Percentiles rank a stretch among this genome's conserved stretches.
These are phyloP conservation scores for Hypselothyrea guttata DNA, from an alignment of 2,888 invertebrate species.

Conservation along the genomic window DNA sequence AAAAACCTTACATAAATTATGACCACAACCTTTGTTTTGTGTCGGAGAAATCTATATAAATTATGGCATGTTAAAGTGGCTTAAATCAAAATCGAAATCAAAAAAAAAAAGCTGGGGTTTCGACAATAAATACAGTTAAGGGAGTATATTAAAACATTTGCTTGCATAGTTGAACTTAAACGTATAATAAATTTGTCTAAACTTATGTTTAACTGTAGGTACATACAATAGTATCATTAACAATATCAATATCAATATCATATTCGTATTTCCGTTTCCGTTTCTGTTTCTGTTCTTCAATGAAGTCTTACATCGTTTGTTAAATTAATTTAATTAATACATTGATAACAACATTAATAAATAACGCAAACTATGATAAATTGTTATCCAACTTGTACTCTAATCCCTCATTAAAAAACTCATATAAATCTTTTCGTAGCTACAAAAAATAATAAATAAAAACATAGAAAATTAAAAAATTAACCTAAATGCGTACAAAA, in stretches of 20 bases:
- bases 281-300: too few species aligned
- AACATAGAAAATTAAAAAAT: slow-evolving; percentile 20
- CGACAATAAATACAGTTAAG: slow-evolving; percentile 4
- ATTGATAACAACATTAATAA: slow-evolving; percentile 55
- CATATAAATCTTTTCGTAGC: slow-evolving; percentile 58
- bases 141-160: slow-evolving; percentile 30
- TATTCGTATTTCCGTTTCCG: slow-evolving; percentile 34
- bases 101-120: background rate
- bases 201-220: slow-evolving; percentile 49
- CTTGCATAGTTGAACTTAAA: slow-evolving; percentile 40
- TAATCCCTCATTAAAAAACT: slow-evolving; percentile 18
- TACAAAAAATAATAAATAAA: slow-evolving; percentile 36
- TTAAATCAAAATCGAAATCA: too few species aligned
- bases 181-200: slow-evolving; percentile 46
- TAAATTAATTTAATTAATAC: slow-evolving; percentile 13
- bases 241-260: slow-evolving; percentile 50
- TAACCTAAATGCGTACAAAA: slow-evolving; percentile 52
- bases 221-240: slow-evolving; percentile 46
- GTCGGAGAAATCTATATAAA: too few species aligned
- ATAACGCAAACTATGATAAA: slow-evolving; percentile 41
- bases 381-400: slow-evolving; percentile 32
- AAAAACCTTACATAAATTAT: too few species aligned
- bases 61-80: too few species aligned
- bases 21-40: too few species aligned
- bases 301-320: slow-evolving; percentile 37